Conservation (phyloP, 2,113 vertebrate genomes). For the Neodontobutis hainanensis region DNA sequence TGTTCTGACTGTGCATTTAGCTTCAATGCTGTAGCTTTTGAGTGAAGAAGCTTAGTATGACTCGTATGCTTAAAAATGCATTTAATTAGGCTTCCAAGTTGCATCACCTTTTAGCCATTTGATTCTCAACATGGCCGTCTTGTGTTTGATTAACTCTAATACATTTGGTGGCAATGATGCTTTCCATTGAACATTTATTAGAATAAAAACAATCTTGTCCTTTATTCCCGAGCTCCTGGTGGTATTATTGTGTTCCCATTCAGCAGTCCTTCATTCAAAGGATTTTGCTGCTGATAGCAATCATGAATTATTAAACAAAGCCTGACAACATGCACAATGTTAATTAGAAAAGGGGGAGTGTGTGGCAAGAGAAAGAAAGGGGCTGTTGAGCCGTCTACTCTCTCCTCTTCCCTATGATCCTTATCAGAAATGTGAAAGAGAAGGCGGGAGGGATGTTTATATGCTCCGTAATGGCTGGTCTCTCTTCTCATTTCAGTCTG, state of each 20-base stretch:
- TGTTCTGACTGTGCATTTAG: conserved; percentile 31
- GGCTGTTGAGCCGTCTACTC: conserved; percentile 63
- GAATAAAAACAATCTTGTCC: conserved; percentile 55
- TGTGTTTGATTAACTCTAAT: conserved; percentile 26
- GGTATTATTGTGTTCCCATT: conserved; percentile 76
- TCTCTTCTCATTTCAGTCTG: conserved; percentile 49
- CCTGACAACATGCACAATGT: conserved; percentile 77
- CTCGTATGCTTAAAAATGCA: conserved; percentile 1
- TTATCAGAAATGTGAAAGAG: conserved; percentile 69
- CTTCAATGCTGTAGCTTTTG: conserved; percentile 14
- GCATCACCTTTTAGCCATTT: conserved; percentile 32
- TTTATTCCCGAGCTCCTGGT: conserved; percentile 64
- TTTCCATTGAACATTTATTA: conserved; percentile 63
- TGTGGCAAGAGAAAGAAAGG: conserved; percentile 50
- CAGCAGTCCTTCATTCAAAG: conserved; percentile 73
- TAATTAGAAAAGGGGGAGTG: conserved; percentile 74
- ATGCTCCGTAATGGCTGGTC: conserved; percentile 58
- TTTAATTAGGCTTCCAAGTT: conserved; percentile 5
- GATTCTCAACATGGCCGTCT: conserved; percentile 18
- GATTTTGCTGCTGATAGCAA: conserved; percentile 75
- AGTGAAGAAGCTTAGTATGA: background rate
- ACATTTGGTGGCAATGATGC: conserved; percentile 36
- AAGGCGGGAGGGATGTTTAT: conserved; percentile 65
- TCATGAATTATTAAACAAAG: conserved; percentile 80
- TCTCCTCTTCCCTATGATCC: conserved; percentile 61